Evolutionary conservation across 2,113 vertebrate species (phyloP).

Genomic region (Fregetta grallaria): DNA sequence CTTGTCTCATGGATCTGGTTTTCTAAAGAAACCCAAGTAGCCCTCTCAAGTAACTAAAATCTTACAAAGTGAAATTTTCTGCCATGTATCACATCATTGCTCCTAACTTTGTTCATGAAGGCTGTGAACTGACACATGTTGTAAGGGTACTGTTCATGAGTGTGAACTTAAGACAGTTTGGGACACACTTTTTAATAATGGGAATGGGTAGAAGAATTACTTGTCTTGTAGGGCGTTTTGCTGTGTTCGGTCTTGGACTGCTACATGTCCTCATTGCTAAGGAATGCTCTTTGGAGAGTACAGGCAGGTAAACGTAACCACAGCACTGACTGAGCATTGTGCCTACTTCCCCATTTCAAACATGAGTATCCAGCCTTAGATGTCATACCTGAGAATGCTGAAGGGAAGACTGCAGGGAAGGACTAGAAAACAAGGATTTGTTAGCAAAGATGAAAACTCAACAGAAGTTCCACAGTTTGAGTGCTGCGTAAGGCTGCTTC

Average conservation of each 20-base stretch:
- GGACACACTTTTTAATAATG: neutral
- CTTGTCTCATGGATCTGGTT: neutral
- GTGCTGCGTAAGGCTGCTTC: neutral
- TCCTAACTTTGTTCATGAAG: neutral
- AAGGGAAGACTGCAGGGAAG: neutral
- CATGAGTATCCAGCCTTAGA: neutral
- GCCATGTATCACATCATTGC: neutral
- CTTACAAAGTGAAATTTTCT: neutral
- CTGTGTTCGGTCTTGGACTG: neutral
- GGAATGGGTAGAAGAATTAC: neutral
- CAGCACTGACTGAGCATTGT: neutral
- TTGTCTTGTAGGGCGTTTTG: neutral
- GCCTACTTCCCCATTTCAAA: neutral
- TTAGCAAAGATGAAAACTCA: neutral
- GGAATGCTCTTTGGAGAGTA: neutral
- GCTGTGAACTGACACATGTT: neutral
- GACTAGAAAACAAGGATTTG: neutral
- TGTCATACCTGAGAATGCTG: neutral
- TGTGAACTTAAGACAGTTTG: neutral
- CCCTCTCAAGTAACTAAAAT: neutral
- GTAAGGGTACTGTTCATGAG: neutral
- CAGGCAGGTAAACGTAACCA: neutral
- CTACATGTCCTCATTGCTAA: neutral
- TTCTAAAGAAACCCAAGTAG: neutral
- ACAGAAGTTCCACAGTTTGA: neutral